A percentile compares a stretch with the other conserved stretches of the same genome.
Conservation (phyloP, 2,888 invertebrate species). For the Drosophila anomalipes region DNA sequence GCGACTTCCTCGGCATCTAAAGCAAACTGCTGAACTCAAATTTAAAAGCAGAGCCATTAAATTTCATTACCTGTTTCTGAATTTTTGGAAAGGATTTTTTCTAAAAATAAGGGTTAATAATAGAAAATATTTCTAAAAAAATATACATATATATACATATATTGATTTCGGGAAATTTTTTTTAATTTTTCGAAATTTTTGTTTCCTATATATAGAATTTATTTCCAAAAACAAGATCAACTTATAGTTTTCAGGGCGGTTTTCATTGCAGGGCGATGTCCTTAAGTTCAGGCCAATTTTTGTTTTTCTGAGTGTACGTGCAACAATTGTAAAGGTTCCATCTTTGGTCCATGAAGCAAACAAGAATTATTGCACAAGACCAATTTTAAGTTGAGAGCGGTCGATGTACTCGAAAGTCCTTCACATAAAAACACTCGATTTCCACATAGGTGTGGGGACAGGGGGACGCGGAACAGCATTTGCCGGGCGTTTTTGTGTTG, state of each 20-base stretch:
- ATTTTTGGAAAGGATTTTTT: too few species aligned
- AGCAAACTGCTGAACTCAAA: too few species aligned
- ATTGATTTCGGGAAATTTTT: not conserved
- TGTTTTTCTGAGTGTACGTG: not conserved
- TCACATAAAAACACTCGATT: slow-evolving; percentile 17
- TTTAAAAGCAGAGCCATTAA: too few species aligned
- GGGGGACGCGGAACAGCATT: not conserved
- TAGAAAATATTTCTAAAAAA: not conserved
- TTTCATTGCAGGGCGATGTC: not conserved
- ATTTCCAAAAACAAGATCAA: not conserved
- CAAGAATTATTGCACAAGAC: slow-evolving; percentile 29
- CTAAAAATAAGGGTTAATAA: too few species aligned
- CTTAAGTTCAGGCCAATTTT: not conserved
- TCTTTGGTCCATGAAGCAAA: slow-evolving; percentile 3
- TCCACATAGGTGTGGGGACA: not conserved
- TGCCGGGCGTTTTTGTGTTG: slow-evolving; percentile 1
- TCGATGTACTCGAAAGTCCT: slow-evolving; percentile 48
- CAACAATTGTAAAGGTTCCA: slow-evolving; percentile 4
- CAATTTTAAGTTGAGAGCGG: slow-evolving; percentile 16
- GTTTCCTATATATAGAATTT: not conserved
- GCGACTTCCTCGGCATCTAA: too few species aligned
- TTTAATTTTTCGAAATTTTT: not conserved
- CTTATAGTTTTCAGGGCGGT: not conserved
- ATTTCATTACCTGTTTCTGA: too few species aligned
- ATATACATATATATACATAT: too few species aligned